Evolutionary conservation across 2,797 vertebrate species (phyloP).

Genomic region (Sebastes reedi): DNA sequence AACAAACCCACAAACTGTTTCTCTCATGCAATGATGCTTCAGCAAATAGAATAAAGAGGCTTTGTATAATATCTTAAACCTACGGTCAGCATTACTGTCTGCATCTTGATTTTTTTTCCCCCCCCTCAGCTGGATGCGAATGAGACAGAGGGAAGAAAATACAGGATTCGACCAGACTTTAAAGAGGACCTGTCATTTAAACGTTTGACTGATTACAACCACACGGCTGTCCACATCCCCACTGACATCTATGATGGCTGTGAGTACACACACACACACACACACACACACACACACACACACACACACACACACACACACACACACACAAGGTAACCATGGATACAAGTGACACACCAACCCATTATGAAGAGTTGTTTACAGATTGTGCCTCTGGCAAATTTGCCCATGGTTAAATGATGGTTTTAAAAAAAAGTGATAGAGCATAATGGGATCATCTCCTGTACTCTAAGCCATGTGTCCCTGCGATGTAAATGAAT

Average conservation of each 20-base stretch:
- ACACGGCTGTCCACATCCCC: slow-evolving; percentile 97
- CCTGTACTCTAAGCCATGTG: neutral
- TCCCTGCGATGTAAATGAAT: slow-evolving; percentile 33
- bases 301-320: neutral
- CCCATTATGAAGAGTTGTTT: slow-evolving; percentile 62
- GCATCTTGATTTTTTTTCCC: neutral
- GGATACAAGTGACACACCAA: slow-evolving; percentile 61
- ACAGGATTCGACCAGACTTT: slow-evolving; percentile 91
- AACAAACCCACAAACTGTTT: slow-evolving; percentile 11
- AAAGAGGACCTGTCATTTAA: slow-evolving; percentile 90
- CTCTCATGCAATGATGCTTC: slow-evolving; percentile 3
- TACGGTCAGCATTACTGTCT: slow-evolving; percentile 7
- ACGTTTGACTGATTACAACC: slow-evolving; percentile 91
- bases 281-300: slow-evolving; percentile 3
- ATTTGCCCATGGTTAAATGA: slow-evolving; percentile 45
- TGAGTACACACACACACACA: slow-evolving; percentile 81
- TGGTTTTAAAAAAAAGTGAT: slow-evolving; percentile 19
- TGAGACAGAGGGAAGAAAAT: slow-evolving; percentile 90
- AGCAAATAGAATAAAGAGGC: slow-evolving; percentile 21
- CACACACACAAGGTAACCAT: slow-evolving; percentile 36
- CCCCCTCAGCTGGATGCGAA: slow-evolving; percentile 88
- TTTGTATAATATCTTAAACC: slow-evolving; percentile 11
- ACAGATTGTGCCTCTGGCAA: slow-evolving; percentile 48
- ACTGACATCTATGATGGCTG: slow-evolving; percentile 99
- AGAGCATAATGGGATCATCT: slow-evolving; percentile 11